Evolutionary conservation across 2,113 vertebrate species (phyloP).

Genomic region (Rhinoderma darwinii): DNA sequence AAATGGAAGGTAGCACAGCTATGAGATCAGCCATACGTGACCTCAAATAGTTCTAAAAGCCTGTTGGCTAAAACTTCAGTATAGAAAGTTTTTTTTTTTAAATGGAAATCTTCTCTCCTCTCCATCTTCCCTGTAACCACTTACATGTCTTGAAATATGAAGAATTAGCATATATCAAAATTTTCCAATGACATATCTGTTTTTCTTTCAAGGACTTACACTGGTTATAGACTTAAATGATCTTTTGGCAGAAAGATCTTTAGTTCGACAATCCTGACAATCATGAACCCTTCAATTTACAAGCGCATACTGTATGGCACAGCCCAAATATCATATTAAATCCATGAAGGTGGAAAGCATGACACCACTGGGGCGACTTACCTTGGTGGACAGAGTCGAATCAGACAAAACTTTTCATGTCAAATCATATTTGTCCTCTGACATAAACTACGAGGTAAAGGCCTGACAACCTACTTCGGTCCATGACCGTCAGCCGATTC

Average conservation of each 20-base stretch:
- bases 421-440: too few species aligned
- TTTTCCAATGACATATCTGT: neutral
- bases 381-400: neutral
- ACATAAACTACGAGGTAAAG: too few species aligned
- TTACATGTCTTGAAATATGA: neutral
- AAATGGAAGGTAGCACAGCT: conserved; percentile 5
- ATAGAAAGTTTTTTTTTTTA: neutral
- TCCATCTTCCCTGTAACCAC: neutral
- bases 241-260: neutral
- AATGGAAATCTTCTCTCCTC: neutral
- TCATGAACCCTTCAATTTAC: too few species aligned
- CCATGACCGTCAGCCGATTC: too few species aligned
- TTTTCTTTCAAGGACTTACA: neutral
- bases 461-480: too few species aligned
- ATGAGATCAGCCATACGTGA: conserved; percentile 1
- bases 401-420: too few species aligned
- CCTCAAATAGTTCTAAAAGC: neutral
- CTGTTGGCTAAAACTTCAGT: neutral
- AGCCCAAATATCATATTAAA: neutral
- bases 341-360: neutral
- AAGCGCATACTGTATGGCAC: neutral
- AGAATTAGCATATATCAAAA: neutral
- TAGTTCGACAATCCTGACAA: neutral
- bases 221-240: neutral
- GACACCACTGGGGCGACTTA: neutral